These are phyloP conservation scores for Lacanobia wlatinum DNA, from an alignment of 2,888 invertebrate genomes.

Conservation along the genomic window DNA sequence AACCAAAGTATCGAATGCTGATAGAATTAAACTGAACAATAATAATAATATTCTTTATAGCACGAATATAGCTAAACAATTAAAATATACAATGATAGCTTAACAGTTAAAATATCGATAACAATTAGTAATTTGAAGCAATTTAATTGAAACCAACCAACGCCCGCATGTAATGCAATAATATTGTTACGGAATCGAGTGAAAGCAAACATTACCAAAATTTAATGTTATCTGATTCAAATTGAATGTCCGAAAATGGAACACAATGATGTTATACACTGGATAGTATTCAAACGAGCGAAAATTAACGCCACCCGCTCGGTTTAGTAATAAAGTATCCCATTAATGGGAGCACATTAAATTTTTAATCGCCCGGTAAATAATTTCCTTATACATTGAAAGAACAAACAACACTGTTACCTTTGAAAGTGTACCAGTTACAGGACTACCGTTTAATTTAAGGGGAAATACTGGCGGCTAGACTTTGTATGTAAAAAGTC, in stretches of 20 bases:
- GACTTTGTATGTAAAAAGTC: no score
- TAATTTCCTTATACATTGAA: neutral
- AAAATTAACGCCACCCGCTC: no score
- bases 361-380: neutral
- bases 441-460: neutral
- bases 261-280: neutral
- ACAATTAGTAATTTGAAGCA: conserved; percentile 23
- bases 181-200: conserved; percentile 31
- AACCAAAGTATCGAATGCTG: neutral
- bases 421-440: neutral
- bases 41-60: no score
- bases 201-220: conserved; percentile 36
- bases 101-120: neutral
- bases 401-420: neutral
- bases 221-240: conserved; percentile 19
- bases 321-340: no score
- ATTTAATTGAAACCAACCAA: conserved; percentile 22
- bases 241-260: conserved; percentile 8
- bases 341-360: no score
- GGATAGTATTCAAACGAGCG: no score
- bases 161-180: conserved; percentile 46
- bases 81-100: accelerated
- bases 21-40: neutral
- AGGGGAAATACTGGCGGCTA: no score
- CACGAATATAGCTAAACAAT: no score